Evolutionary conservation across 2,113 vertebrate species (phyloP).

Genomic region (Oostethus manadensis): DNA sequence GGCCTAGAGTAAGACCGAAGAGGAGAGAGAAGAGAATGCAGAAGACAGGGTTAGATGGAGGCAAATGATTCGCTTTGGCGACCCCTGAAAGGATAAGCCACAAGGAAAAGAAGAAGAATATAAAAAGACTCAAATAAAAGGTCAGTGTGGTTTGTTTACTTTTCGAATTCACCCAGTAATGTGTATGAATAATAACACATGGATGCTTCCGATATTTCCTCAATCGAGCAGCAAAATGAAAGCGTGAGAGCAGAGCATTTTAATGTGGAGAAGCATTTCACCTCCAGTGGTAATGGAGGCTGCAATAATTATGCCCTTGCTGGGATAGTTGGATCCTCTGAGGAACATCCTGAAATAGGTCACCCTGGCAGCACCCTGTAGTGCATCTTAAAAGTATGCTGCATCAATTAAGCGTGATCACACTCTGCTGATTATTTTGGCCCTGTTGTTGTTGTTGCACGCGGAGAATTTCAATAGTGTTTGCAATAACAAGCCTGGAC

Average conservation of each 20-base stretch:
- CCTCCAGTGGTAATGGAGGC: slow-evolving; percentile 44
- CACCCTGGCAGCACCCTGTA: slow-evolving; percentile 73
- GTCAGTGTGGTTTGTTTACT: no score
- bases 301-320: slow-evolving; percentile 16
- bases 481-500: slow-evolving; percentile 69
- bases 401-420: slow-evolving; percentile 76
- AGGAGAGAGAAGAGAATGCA: no score
- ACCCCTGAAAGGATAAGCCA: no score
- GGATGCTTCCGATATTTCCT: no score
- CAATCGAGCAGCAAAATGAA: slow-evolving; percentile 17
- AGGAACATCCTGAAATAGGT: slow-evolving; percentile 73
- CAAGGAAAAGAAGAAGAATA: no score
- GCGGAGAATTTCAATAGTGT: slow-evolving; percentile 72
- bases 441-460: slow-evolving; percentile 71
- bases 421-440: slow-evolving; percentile 74
- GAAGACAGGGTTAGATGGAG: no score
- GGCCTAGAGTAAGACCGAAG: no score
- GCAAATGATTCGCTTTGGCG: no score
- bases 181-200: no score
- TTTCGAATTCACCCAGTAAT: no score
- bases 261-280: slow-evolving; percentile 59
- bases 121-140: no score
- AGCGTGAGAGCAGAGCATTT: slow-evolving; percentile 31
- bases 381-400: slow-evolving; percentile 74
- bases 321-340: slow-evolving; percentile 67